Evolutionary conservation across 30 jellyfish, hydroid and myxozoan genomes (phyloP).

Genomic region (Turritopsis rubra): DNA sequence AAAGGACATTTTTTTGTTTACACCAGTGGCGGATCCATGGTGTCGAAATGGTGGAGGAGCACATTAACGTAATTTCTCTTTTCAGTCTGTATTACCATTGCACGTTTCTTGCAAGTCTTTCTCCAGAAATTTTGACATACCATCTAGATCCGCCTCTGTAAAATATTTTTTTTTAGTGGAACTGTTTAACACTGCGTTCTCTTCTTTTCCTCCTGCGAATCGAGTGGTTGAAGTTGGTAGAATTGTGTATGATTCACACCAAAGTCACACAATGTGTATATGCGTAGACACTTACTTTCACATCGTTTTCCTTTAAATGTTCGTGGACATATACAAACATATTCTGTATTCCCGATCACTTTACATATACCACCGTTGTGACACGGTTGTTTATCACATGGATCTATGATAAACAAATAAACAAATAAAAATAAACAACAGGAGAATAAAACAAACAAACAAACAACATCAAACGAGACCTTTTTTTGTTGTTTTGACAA

Average conservation of each 20-base stretch:
- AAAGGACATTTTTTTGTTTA: no score
- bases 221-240: neutral
- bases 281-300: constrained; percentile 46
- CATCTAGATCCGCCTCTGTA: no score
- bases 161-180: no score
- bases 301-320: constrained; percentile 84
- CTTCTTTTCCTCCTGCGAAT: no score
- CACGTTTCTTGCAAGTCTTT: no score
- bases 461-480: neutral
- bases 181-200: no score
- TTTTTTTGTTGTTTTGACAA: neutral
- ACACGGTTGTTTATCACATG: constrained; percentile 90
- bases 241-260: neutral
- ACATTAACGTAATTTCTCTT: no score
- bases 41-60: no score
- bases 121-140: no score
- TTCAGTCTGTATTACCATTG: no score
- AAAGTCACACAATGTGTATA: neutral
- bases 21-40: no score
- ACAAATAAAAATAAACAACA: neutral
- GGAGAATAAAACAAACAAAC: neutral
- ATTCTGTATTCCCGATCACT: constrained; percentile 41
- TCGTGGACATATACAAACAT: constrained; percentile 78
- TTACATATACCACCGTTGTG: constrained; percentile 84
- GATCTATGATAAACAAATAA: constrained; percentile 47